Base-by-base conservation (phyloP, 2,113 vertebrate species). In the Galeopterus variegatus region DNA sequence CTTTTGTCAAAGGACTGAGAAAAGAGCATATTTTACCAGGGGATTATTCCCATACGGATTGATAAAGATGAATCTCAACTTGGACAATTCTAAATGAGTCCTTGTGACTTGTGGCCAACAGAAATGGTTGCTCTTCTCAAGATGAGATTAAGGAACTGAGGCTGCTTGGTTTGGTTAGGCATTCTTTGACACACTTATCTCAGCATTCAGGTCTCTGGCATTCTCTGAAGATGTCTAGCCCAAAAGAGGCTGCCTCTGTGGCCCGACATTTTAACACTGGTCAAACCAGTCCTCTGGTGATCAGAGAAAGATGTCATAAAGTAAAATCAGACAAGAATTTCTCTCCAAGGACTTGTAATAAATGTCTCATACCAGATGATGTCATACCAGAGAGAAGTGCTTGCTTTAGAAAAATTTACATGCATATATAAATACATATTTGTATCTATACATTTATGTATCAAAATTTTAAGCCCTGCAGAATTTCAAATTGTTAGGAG, bases 371-470 rank as follows among this genome's bases (percentile, higher is more conserved):
- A 64, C 15, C 80, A 87, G n/a, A 75, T 91, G 45, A 95, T 83
- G 36, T 67, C 48, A 85, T 72, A 52, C 19, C 17, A 85, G 60
- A 97, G 79, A 92, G 75, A 95, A 93, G 56, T 76, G 54, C 76
- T 98, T 97, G 82, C 75, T 95, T 96, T 65, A 26, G 23, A 28
- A 97, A 87, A 91, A 48, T 41, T 41, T 88, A 67, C 48, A 26
- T 65, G 41, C 77, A 94, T 90, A 26, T 58, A 75, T 76, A 83
- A 86, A 81, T 79, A 70, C 18, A 60, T 80, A 36, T 62, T 33
- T 89, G 31, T 84, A 31, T 73, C 69, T 96, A 15, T 85, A 70
- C 48, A 91, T 54, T 41, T 97, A 73, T 76, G 26, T 81, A 13
- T 96, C 76, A 60, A 88, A 94, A 83, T 86, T 65, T 64, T 88